Base-by-base conservation (phyloP, 2,888 invertebrate genomes). In the Bimastos eiseni region DNA sequence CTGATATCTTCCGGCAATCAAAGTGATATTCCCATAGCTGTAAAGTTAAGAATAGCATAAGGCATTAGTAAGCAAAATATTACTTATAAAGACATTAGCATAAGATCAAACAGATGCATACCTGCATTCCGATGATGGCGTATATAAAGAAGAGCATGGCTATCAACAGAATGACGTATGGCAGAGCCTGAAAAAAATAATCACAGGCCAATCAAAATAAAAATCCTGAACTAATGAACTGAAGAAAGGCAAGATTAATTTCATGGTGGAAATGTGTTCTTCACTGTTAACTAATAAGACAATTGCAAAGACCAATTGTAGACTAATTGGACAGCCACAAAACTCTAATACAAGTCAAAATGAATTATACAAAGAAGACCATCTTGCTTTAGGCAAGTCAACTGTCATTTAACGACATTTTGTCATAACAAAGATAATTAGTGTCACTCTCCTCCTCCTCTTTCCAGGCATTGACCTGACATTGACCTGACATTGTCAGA, bases 101-200 rank as follows among this genome's bases (percentile, higher is more conserved):
- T 70, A 70, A 5, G 70, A 70, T n/a, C 8, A 1, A 70, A 17
- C 36, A 86, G 86, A 6, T 88, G 90, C 93, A 92, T 93, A 96
- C 96, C 95, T 96, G 96, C 99, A 99, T 99, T 95, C 99, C 99
- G 95, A 99, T 99, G 95, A 99, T 99, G 95, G 99, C 99, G 96
- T 99, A 99, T 96, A 99, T 99, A 97, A 99, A 99, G 96, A 99
- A 99, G 95, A 99, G 96, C 99, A 99, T 99, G 94, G 98, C 98
- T 95, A 99, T 99, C 95, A 99, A 97, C 96, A 99, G 97, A 97
- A 99, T 99, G 96, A 99, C 99, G 96, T 99, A 99, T 95, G 99
- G 99, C 96, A 99, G 97, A 95, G 99, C 99, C 97, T 97, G 95
- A 55, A 95, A n/a, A n/a, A n/a, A 86, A 86, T 11, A 86, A 86